Evolutionary conservation across 2,888 invertebrate species (phyloP).

Genomic region (Caenorhabditis becei): DNA sequence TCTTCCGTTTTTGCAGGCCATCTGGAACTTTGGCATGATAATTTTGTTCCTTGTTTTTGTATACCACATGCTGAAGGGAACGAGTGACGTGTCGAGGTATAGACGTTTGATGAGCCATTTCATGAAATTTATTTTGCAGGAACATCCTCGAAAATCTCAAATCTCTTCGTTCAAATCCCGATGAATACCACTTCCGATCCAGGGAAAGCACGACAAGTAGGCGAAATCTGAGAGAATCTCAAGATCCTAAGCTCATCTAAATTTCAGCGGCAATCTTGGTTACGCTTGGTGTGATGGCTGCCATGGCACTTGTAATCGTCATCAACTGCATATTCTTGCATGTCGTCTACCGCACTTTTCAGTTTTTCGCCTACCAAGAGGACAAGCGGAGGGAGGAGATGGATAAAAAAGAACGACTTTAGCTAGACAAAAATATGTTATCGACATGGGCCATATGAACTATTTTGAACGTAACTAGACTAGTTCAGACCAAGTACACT

Average conservation of each 20-base stretch:
- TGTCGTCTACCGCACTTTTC: constrained; percentile 69
- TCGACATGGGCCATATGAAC: too few relatives aligned
- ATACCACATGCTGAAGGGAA: constrained; percentile 60
- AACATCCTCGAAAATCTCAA: constrained; percentile 57
- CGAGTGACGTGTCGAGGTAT: constrained; percentile 56
- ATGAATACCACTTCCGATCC: constrained; percentile 49
- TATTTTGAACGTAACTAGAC: neutral
- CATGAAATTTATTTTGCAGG: constrained; percentile 26
- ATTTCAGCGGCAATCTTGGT: constrained; percentile 85
- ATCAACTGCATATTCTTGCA: constrained; percentile 69
- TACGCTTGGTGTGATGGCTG: constrained; percentile 89
- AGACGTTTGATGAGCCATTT: neutral
- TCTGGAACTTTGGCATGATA: constrained; percentile 65
- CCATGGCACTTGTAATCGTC: constrained; percentile 87
- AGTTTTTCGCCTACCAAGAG: constrained; percentile 67
- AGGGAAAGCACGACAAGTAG: constrained; percentile 50
- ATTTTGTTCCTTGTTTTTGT: constrained; percentile 62
- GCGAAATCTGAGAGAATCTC: neutral
- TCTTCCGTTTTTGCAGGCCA: constrained; percentile 49
- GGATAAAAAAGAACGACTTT: constrained; percentile 60
- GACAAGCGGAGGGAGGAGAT: constrained; percentile 65
- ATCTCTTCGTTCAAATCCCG: constrained; percentile 32
- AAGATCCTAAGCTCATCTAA: constrained; percentile 12
- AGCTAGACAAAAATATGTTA: neutral
- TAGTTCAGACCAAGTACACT: too few relatives aligned